Conservation (phyloP, 2,888 invertebrate species). For the Metellina segmentata region DNA sequence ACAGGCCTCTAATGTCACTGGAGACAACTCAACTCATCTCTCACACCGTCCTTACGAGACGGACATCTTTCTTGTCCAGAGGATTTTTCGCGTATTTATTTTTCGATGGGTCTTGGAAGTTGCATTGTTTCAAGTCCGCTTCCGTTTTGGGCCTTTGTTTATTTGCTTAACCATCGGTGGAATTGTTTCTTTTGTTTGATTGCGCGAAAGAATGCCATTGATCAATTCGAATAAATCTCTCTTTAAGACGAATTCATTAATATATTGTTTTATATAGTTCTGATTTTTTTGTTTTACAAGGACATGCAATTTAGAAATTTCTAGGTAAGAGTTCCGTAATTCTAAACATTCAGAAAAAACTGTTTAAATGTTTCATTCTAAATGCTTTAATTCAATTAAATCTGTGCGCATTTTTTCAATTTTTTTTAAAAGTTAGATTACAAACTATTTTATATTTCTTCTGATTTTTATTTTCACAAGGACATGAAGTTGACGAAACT, state of each 20-base stretch:
- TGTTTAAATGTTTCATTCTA: no score
- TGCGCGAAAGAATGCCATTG: not conserved
- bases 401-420: no score
- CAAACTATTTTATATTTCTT: no score
- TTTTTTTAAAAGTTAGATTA: no score
- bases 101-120: not conserved
- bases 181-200: not conserved
- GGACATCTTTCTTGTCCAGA: not conserved
- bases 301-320: no score
- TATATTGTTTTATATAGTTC: no score
- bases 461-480: no score
- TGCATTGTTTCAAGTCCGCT: not conserved
- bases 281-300: no score
- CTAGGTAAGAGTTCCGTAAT: no score
- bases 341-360: no score
- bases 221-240: not conserved
- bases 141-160: not conserved
- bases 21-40: not conserved
- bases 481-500: no score
- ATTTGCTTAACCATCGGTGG: not conserved
- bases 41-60: not conserved
- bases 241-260: not conserved
- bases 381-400: no score
- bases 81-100: not conserved
- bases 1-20: not conserved